phyloP scores from a whole-genome alignment of 2,113 vertebrate genomes.

The Eulemur macaco region DNA sequence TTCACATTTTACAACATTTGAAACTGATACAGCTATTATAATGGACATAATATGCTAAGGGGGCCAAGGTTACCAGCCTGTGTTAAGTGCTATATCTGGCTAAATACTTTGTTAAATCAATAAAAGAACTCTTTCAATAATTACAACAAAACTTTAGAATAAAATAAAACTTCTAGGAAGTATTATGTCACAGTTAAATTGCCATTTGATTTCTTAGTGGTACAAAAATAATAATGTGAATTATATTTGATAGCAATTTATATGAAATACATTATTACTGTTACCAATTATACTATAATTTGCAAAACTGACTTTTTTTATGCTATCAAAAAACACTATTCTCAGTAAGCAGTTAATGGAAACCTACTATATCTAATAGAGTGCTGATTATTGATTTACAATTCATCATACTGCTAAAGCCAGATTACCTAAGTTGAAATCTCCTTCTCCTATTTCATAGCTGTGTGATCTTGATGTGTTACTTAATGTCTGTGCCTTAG shows the following conservation, averaged over 20 bases:
- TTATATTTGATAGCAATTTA: neutral
- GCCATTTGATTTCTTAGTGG: neutral
- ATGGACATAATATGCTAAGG: neutral
- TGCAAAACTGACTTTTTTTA: neutral
- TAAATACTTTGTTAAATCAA: neutral
- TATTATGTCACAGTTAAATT: neutral
- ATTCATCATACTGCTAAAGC: neutral
- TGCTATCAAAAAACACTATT: neutral
- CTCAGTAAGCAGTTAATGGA: neutral
- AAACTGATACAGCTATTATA: neutral
- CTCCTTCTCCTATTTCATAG: neutral
- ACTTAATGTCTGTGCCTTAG: neutral
- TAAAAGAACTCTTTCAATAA: neutral
- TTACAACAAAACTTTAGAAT: neutral
- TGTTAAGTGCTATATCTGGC: neutral
- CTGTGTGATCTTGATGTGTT: neutral
- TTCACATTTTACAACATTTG: neutral
- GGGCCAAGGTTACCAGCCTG: neutral
- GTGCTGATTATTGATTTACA: neutral
- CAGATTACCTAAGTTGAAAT: neutral
- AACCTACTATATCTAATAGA: neutral
- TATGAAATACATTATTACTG: neutral
- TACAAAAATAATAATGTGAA: neutral
- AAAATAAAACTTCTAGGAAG: neutral
- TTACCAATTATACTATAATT: neutral